phyloP scores from a whole-genome alignment of 2,888 invertebrate species.

The Dendrolimus pini region DNA sequence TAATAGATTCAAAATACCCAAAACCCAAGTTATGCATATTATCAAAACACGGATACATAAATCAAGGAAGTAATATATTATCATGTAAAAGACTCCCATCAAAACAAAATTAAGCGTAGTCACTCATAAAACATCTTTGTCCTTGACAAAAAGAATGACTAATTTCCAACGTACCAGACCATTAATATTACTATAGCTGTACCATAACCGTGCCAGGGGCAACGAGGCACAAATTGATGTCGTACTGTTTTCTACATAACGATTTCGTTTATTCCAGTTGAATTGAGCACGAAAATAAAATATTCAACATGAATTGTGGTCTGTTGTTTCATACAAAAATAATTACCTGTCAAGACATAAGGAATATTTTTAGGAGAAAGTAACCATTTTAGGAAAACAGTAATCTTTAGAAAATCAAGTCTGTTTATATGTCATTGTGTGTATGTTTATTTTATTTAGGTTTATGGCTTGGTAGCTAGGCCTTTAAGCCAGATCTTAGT shows the following conservation, averaged over 20 bases:
- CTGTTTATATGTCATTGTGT: no score
- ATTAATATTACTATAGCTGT: background rate
- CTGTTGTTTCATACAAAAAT: background rate
- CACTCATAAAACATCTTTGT: background rate
- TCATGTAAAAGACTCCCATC: background rate
- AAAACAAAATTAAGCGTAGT: background rate
- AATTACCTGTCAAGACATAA: no score
- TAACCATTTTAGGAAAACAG: no score
- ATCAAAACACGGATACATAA: no score
- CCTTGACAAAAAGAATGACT: background rate
- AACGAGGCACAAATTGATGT: background rate
- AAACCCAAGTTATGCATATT: no score
- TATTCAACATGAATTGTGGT: background rate
- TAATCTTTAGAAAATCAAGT: no score
- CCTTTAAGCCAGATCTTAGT: no score
- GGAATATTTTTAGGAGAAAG: no score
- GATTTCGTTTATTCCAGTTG: background rate
- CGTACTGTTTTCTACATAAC: background rate
- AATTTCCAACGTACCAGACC: background rate
- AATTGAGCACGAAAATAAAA: background rate
- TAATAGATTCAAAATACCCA: no score
- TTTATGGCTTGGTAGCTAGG: no score
- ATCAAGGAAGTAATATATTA: background rate
- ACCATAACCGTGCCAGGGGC: background rate
- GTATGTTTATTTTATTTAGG: no score